Evolutionary conservation across 2,113 vertebrate genomes (phyloP).

Genomic region (Cebidichthys violaceus): DNA sequence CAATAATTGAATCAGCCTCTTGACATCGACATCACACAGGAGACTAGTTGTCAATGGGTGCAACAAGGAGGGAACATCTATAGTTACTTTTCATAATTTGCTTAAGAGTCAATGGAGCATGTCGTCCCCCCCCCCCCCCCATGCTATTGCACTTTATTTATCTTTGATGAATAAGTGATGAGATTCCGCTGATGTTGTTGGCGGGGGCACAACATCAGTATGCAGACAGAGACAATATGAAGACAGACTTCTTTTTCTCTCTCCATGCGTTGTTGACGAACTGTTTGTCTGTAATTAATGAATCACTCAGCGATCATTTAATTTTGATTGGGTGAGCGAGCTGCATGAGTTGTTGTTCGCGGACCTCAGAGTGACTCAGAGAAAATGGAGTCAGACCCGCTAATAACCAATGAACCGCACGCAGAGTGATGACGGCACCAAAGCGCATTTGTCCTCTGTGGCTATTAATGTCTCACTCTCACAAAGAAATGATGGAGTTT

Average conservation of each 20-base stretch:
- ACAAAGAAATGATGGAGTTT: conserved; percentile 54
- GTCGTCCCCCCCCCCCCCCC: not conserved
- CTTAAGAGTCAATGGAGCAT: conserved; percentile 38
- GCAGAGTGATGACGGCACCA: conserved; percentile 42
- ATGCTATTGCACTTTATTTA: conserved; percentile 48
- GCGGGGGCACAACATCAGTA: conserved; percentile 16
- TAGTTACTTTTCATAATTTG: conserved; percentile 49
- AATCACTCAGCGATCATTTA: conserved; percentile 65
- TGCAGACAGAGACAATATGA: conserved; percentile 33
- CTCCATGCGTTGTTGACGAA: conserved; percentile 25
- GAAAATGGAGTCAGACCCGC: conserved; percentile 63
- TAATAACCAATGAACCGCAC: conserved; percentile 62
- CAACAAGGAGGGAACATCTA: conserved; percentile 1
- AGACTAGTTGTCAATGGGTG: conserved; percentile 24
- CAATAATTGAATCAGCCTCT: conserved; percentile 49
- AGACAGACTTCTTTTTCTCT: conserved; percentile 4
- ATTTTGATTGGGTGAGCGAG: conserved; percentile 58
- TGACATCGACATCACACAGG: conserved; percentile 27
- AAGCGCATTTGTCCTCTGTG: conserved; percentile 62
- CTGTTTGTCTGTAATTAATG: conserved; percentile 61
- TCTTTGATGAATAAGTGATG: conserved; percentile 65
- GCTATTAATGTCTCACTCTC: conserved; percentile 67
- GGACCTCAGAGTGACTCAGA: conserved; percentile 57
- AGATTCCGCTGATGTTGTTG: conserved; percentile 33
- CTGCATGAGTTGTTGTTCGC: conserved; percentile 45